These are phyloP conservation scores for Ctenochaetus hawaiiensis DNA, from an alignment of 2,797 vertebrate genomes.

Conservation along the genomic window DNA sequence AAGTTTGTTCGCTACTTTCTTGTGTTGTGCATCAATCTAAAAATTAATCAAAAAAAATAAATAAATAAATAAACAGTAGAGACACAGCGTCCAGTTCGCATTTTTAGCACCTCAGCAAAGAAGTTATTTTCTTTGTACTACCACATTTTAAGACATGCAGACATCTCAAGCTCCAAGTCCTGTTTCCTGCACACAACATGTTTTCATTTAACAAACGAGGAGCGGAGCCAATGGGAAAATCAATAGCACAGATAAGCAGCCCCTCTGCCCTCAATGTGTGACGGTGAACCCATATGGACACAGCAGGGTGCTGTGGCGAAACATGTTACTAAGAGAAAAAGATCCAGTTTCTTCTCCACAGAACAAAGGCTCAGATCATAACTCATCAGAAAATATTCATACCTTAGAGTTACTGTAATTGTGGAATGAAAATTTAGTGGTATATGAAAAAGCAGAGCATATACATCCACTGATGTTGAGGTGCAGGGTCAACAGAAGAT, in stretches of 20 bases:
- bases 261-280: conserved; percentile 80
- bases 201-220: conserved; percentile 84
- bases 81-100: background rate
- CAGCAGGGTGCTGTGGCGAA: conserved; percentile 74
- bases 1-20: background rate
- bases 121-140: conserved; percentile 17
- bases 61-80: background rate
- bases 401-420: conserved; percentile 13
- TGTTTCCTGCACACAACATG: conserved; percentile 80
- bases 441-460: too few species aligned
- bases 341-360: conserved; percentile 43
- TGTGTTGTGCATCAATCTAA: background rate
- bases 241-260: conserved; percentile 83
- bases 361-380: conserved; percentile 43
- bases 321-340: conserved; percentile 71
- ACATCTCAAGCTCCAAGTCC: conserved; percentile 62
- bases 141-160: conserved; percentile 60
- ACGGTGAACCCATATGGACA: conserved; percentile 78
- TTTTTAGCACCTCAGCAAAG: conserved; percentile 30
- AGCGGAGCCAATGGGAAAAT: conserved; percentile 83
- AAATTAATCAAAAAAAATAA: background rate
- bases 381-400: conserved; percentile 29
- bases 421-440: conserved; percentile 7
- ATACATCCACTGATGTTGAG: too few species aligned
- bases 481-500: too few species aligned